Conservation (phyloP, 2,888 invertebrate genomes). For the Temnothorax unifasciatus region DNA sequence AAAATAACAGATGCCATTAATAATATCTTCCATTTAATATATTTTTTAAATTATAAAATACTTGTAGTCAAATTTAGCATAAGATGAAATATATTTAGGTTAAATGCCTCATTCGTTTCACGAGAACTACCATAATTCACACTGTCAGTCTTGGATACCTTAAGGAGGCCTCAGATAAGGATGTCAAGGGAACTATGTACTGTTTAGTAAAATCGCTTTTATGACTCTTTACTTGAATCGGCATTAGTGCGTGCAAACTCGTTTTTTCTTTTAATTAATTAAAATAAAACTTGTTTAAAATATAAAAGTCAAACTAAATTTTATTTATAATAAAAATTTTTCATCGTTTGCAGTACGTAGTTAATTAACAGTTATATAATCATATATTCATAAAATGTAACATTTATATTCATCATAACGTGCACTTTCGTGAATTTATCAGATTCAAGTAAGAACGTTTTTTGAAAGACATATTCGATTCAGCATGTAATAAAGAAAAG, state of each 20-base stretch:
- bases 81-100: slow-evolving; percentile 26
- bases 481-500: neutral
- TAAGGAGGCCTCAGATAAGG: slow-evolving; percentile 26
- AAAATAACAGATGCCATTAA: neutral
- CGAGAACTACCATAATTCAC: slow-evolving; percentile 25
- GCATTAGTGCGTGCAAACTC: neutral
- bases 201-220: slow-evolving; percentile 49
- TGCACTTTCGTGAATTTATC: neutral
- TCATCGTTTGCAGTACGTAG: neutral
- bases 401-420: neutral
- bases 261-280: neutral
- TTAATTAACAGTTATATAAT: neutral
- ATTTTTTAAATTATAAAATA: neutral
- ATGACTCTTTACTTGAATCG: slow-evolving; percentile 25
- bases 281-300: neutral
- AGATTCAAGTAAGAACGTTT: neutral
- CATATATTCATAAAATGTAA: neutral
- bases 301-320: neutral
- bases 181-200: slow-evolving; percentile 43
- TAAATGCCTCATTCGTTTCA: slow-evolving; percentile 10
- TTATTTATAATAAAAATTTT: neutral
- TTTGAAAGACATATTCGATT: neutral
- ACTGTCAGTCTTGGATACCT: slow-evolving; percentile 21
- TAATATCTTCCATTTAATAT: neutral
- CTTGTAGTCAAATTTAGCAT: neutral